Evolutionary conservation across 2,797 vertebrate species (phyloP).

Genomic region (Chelon labrosus): DNA sequence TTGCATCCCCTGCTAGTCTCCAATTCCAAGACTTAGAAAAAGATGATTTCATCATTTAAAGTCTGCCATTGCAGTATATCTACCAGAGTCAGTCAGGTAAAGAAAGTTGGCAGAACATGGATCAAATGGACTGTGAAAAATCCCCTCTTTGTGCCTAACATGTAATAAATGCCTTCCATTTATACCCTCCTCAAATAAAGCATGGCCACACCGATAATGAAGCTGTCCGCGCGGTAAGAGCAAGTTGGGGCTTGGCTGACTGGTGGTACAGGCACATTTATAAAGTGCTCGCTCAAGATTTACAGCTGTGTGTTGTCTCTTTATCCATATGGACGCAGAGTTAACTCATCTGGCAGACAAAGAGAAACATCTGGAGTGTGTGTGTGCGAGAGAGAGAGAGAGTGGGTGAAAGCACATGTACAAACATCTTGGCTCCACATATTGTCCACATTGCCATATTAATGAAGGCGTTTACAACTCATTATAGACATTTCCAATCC

Average conservation of each 20-base stretch:
- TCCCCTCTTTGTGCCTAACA: conserved; percentile 30
- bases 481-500: too few species aligned
- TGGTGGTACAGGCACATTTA: conserved; percentile 24
- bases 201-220: conserved; percentile 27
- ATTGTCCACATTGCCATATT: background rate
- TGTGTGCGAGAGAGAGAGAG: background rate
- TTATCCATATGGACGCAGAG: conserved; percentile 30
- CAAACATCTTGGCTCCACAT: background rate
- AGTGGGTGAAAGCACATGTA: background rate
- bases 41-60: too few species aligned
- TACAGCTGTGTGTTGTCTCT: conserved; percentile 11
- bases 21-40: too few species aligned
- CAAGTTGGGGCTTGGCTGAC: conserved; percentile 43
- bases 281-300: conserved; percentile 2
- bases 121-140: conserved; percentile 6
- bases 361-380: conserved; percentile 39
- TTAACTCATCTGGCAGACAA: conserved; percentile 25
- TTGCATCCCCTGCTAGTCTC: too few species aligned
- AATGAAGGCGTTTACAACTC: conserved; percentile 11
- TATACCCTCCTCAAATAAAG: conserved; percentile 28
- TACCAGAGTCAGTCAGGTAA: background rate
- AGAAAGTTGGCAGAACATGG: conserved; percentile 6
- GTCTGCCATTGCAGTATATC: too few species aligned
- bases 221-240: conserved; percentile 29
- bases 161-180: conserved; percentile 24